Evolutionary conservation across 2,797 vertebrate genomes (phyloP).

Genomic region (Propithecus deckenii): DNA sequence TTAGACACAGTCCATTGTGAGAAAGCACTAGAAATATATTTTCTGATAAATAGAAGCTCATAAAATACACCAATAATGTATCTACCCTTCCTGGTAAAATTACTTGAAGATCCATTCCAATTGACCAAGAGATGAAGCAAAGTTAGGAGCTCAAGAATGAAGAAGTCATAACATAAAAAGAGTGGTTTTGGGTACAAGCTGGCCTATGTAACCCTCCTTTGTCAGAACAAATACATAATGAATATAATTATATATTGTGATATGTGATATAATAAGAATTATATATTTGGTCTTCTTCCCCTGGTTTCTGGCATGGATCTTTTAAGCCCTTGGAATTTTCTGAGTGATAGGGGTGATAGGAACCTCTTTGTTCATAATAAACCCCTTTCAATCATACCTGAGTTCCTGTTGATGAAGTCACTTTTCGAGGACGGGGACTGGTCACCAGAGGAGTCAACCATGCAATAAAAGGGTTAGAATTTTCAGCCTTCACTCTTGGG

Average conservation of each 20-base stretch:
- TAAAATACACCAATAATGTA: not conserved
- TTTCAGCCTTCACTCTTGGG: not conserved
- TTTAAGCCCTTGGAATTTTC: not conserved
- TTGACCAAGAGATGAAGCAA: not conserved
- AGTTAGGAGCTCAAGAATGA: constrained; percentile 18
- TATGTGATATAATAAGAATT: not conserved
- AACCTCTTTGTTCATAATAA: not conserved
- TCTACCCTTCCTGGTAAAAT: not conserved
- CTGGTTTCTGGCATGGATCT: not conserved
- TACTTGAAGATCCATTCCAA: not conserved
- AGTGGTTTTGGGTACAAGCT: not conserved
- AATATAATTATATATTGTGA: too few species aligned
- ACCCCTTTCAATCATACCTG: not conserved
- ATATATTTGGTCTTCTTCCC: not conserved
- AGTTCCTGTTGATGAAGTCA: not conserved
- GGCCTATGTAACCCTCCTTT: not conserved
- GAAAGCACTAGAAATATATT: not conserved
- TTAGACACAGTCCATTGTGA: not conserved
- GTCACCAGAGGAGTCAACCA: not conserved
- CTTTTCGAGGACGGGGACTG: not conserved
- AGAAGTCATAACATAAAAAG: not conserved
- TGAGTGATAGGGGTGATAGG: not conserved
- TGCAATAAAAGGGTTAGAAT: too few species aligned
- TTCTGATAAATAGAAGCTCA: not conserved
- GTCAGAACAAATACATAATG: not conserved